phyloP scores from a whole-genome alignment of 2,888 invertebrate species.

The Gastrophysa polygoni region DNA sequence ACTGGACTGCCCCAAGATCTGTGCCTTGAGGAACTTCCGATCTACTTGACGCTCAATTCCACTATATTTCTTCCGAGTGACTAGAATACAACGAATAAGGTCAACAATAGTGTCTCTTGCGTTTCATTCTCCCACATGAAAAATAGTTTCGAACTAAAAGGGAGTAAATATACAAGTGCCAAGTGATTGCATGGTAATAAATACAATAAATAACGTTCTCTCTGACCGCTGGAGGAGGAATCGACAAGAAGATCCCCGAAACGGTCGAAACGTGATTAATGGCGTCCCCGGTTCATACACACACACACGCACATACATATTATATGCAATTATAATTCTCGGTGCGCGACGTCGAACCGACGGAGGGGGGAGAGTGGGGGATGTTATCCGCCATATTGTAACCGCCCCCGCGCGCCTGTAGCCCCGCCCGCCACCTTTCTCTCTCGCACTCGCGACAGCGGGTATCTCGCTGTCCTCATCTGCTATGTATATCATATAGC shows the following conservation, averaged over 20 bases:
- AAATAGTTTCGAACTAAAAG: too few species aligned
- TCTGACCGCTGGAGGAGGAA: constrained; percentile 31
- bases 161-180: neutral
- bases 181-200: constrained; percentile 55
- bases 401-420: constrained; percentile 56
- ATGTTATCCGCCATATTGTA: constrained; percentile 59
- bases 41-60: too few species aligned
- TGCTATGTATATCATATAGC: constrained; percentile 56
- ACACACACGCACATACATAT: constrained; percentile 56
- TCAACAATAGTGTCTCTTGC: too few species aligned
- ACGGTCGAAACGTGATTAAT: constrained; percentile 47
- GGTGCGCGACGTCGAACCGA: constrained; percentile 54
- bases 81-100: too few species aligned
- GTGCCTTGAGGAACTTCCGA: too few species aligned
- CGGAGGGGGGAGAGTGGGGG: constrained; percentile 53
- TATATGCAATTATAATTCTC: constrained; percentile 59
- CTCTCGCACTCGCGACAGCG: constrained; percentile 44
- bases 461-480: constrained; percentile 45
- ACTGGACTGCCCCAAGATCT: too few species aligned
- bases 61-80: too few species aligned
- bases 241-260: constrained; percentile 3
- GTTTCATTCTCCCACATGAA: too few species aligned
- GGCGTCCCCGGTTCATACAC: constrained; percentile 46
- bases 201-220: constrained; percentile 49
- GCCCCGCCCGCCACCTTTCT: constrained; percentile 50